These are phyloP conservation scores for Eudyptes chrysolophus DNA, from an alignment of 2,113 vertebrate species.

Conservation along the genomic window DNA sequence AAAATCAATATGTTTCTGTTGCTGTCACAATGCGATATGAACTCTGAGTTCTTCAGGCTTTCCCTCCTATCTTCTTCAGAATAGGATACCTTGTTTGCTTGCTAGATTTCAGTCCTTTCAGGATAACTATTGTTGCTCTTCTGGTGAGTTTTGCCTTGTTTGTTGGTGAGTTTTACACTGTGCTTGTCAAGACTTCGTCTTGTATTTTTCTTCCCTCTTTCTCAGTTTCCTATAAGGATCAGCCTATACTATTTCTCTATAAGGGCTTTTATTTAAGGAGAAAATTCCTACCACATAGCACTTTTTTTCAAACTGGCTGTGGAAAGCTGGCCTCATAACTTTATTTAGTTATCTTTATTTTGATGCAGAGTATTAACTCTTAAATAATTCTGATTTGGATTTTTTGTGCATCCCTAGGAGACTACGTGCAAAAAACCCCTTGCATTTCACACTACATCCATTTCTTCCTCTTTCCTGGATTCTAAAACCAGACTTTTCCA, in stretches of 20 bases:
- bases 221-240: background rate
- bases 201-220: background rate
- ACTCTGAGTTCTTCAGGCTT: background rate
- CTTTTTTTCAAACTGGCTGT: background rate
- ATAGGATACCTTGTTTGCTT: background rate
- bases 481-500: background rate
- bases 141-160: background rate
- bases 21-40: background rate
- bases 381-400: background rate
- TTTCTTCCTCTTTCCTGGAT: background rate
- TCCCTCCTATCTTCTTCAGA: background rate
- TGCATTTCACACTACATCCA: background rate
- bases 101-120: background rate
- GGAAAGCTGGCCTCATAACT: background rate
- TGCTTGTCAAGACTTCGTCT: background rate
- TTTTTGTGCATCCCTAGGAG: background rate
- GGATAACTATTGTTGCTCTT: background rate
- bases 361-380: background rate
- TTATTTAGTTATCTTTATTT: background rate
- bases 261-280: background rate
- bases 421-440: rapidly evolving
- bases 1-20: background rate
- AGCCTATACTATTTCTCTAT: background rate
- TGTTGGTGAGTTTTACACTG: background rate
- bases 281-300: background rate